phyloP scores from a whole-genome alignment of 2,888 invertebrate genomes.

The Lepidochrysops patricia region DNA sequence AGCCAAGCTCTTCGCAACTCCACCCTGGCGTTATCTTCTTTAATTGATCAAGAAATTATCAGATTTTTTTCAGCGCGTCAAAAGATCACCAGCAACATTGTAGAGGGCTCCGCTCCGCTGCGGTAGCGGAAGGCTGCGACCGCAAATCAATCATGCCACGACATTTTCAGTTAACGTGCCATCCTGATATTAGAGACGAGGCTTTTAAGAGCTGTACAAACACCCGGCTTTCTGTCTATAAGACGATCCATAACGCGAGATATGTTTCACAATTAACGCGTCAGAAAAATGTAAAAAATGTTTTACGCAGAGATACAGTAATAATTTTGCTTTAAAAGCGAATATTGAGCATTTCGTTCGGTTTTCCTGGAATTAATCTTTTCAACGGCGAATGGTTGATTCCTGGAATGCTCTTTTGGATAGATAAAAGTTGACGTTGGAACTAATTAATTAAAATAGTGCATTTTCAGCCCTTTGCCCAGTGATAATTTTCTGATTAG shows the following conservation, averaged over 20 bases:
- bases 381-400: neutral
- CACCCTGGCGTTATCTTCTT: too few species aligned
- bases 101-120: neutral
- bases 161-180: neutral
- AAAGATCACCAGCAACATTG: neutral
- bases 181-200: constrained; percentile 6
- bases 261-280: neutral
- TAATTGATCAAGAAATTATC: too few species aligned
- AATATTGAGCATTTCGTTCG: neutral
- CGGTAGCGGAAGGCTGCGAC: neutral
- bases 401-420: neutral
- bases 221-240: neutral
- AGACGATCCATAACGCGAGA: neutral
- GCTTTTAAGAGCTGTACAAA: neutral
- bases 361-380: neutral
- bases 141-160: constrained; percentile 4
- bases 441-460: too few species aligned
- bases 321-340: neutral
- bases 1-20: too few species aligned
- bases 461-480: too few species aligned
- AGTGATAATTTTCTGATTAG: too few species aligned
- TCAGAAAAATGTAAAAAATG: neutral
- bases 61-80: neutral
- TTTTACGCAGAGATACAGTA: neutral
- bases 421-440: too few species aligned